These are phyloP conservation scores for Micoletzkya japonica DNA, from an alignment of 2,888 invertebrate genomes.

Conservation along the genomic window DNA sequence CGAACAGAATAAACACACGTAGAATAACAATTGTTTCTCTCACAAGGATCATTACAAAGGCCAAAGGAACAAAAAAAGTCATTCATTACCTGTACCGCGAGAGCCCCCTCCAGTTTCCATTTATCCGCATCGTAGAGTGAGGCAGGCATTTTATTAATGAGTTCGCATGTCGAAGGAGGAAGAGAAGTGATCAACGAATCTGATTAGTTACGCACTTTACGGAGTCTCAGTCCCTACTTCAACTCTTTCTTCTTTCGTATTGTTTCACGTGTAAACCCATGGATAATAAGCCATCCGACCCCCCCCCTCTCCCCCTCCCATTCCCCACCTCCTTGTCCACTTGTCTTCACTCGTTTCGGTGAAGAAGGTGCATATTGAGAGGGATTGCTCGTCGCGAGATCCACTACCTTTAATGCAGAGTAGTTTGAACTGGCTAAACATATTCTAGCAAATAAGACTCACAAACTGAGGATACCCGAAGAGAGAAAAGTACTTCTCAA, in stretches of 20 bases:
- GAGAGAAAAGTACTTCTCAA: no score
- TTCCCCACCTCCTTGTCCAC: no score
- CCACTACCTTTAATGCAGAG: not conserved
- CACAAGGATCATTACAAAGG: no score
- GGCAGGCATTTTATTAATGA: conserved; percentile 33
- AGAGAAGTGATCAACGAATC: not conserved
- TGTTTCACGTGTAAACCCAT: not conserved
- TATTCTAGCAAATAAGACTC: no score
- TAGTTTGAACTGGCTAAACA: not conserved
- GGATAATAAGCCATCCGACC: not conserved
- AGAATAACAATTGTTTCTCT: not conserved
- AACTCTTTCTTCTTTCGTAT: not conserved
- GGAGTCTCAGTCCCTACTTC: not conserved
- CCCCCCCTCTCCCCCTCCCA: not conserved
- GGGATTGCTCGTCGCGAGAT: not conserved
- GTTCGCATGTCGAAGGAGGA: not conserved
- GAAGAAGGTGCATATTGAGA: no score
- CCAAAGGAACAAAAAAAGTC: no score
- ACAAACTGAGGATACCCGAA: no score
- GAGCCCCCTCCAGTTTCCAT: conserved; percentile 50
- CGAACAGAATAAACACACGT: not conserved
- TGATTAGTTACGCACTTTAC: no score
- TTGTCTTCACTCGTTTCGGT: no score
- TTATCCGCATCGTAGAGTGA: conserved; percentile 34
- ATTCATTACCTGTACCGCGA: conserved; percentile 49